These are phyloP conservation scores for Dissostichus mawsoni DNA, from an alignment of 2,113 vertebrate species.

Conservation along the genomic window DNA sequence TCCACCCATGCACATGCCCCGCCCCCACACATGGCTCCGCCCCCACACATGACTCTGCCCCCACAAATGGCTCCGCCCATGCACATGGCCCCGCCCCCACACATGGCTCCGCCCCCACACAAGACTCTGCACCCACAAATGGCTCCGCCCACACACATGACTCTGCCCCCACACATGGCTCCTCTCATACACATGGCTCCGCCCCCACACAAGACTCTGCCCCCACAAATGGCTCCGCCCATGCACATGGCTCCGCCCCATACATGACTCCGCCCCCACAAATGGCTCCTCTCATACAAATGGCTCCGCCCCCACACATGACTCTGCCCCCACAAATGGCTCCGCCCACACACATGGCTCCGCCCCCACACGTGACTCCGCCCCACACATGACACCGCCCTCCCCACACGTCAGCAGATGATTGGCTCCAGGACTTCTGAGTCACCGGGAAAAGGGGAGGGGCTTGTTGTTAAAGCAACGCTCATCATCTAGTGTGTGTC, in stretches of 20 bases:
- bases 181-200: too few species aligned
- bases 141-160: too few species aligned
- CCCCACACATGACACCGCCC: slow-evolving; percentile 10
- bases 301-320: too few species aligned
- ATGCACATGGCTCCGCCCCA: too few species aligned
- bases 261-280: too few species aligned
- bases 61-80: neutral
- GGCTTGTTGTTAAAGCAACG: neutral
- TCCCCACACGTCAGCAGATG: neutral
- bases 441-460: neutral
- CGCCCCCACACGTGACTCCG: too few species aligned
- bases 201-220: too few species aligned
- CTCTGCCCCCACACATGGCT: neutral
- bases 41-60: slow-evolving; percentile 1
- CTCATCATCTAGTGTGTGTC: neutral
- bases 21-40: neutral
- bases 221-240: too few species aligned
- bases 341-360: neutral
- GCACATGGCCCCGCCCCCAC: neutral
- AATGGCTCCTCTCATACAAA: too few species aligned
- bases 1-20: too few species aligned
- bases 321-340: neutral
- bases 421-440: neutral
- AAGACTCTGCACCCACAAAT: neutral
- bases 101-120: neutral